These are phyloP conservation scores for Actinia equina DNA, from an alignment of 64 coral and sea anemone genomes.

Conservation along the genomic window DNA sequence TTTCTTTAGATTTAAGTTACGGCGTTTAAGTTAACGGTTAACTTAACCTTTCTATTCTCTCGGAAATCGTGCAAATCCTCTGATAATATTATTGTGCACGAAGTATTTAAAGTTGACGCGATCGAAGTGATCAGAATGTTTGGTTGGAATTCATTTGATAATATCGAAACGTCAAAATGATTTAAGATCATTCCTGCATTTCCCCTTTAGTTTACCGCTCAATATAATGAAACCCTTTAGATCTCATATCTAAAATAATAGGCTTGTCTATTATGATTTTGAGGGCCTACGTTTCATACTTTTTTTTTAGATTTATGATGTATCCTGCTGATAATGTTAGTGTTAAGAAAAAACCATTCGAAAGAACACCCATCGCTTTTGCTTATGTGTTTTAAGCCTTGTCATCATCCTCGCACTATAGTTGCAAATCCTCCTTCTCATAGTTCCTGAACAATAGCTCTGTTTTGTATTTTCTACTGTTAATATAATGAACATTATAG, in stretches of 20 bases:
- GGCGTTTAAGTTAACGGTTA: not conserved
- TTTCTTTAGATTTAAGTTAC: not conserved
- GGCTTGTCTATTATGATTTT: not conserved
- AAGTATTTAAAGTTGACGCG: not conserved
- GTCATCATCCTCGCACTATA: not conserved
- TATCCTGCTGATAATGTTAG: not conserved
- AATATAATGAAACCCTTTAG: slow-evolving; percentile 4
- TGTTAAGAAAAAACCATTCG: not conserved
- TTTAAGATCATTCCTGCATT: not conserved
- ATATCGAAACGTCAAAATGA: not conserved
- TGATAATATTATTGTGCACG: not conserved
- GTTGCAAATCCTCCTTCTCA: not conserved
- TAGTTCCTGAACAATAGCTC: not conserved
- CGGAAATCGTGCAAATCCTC: not conserved
- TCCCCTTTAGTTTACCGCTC: not conserved
- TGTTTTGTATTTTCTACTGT: not conserved
- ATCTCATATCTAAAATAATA: not conserved
- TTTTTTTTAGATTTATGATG: not conserved
- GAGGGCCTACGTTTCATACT: not conserved
- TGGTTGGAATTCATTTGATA: not conserved
- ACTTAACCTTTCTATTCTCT: not conserved
- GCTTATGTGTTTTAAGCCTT: not conserved
- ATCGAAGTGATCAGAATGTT: not conserved
- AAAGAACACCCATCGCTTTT: not conserved
- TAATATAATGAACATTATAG: not conserved